phyloP scores from a whole-genome alignment of 2,113 vertebrate species.

The Scomber scombrus region DNA sequence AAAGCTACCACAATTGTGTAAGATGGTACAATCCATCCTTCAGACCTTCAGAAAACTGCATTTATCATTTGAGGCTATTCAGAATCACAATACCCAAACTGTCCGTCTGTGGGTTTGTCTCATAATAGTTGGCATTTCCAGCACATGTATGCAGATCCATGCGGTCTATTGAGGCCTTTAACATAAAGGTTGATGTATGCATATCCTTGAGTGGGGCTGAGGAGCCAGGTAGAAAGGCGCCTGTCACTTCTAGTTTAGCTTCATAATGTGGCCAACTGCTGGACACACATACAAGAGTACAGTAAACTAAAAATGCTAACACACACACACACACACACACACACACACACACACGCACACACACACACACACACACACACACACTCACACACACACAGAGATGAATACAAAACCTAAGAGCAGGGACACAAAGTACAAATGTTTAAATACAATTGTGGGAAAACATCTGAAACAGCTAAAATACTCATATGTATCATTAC shows the following conservation, averaged over 20 bases:
- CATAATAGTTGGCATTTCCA: constrained; percentile 23
- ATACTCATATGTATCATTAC: constrained; percentile 1
- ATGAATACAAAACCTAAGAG: neutral
- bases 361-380: neutral
- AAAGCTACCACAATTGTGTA: neutral
- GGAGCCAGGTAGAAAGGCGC: constrained; percentile 10
- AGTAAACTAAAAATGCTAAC: neutral
- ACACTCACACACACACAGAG: neutral
- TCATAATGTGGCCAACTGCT: neutral
- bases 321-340: neutral
- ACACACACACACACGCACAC: neutral
- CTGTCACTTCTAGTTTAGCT: constrained; percentile 29
- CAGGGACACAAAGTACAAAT: neutral
- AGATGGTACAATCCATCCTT: neutral
- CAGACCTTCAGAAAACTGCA: neutral
- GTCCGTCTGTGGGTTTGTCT: neutral
- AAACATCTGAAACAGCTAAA: constrained; percentile 16
- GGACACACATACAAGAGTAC: neutral
- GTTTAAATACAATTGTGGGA: neutral
- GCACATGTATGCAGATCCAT: constrained; percentile 22
- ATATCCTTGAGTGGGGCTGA: constrained; percentile 34
- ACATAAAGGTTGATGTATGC: constrained; percentile 65
- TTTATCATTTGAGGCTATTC: neutral
- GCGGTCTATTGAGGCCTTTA: constrained; percentile 9
- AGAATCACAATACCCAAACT: neutral